phyloP scores from a whole-genome alignment of 2,888 invertebrate genomes.

The Apamea crenata region DNA sequence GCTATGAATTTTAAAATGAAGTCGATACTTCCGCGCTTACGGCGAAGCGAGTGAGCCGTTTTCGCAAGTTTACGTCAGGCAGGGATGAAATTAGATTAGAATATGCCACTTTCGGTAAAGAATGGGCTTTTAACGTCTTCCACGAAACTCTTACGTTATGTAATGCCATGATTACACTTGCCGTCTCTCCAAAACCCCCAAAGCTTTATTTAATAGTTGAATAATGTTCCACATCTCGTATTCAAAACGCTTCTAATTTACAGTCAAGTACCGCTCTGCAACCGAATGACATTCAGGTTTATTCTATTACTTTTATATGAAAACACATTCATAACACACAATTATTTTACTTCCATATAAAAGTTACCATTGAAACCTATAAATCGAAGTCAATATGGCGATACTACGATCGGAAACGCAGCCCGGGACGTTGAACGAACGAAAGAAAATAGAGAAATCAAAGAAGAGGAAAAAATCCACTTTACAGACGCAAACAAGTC shows the following conservation, averaged over 20 bases:
- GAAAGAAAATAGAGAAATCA: conserved; percentile 84
- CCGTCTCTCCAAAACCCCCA: conserved; percentile 23
- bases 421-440: conserved; percentile 71
- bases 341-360: conserved; percentile 38
- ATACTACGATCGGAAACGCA: conserved; percentile 67
- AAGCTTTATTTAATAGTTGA: conserved; percentile 53
- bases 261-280: neutral
- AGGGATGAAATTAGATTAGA: conserved; percentile 89
- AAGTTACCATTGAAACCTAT: conserved; percentile 42
- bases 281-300: conserved; percentile 3
- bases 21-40: conserved; percentile 88
- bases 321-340: conserved; percentile 22
- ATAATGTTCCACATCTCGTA: conserved; percentile 28
- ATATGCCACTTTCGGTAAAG: conserved; percentile 83
- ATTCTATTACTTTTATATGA: conserved; percentile 40
- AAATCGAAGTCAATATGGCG: conserved; percentile 65
- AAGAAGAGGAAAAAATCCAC: conserved; percentile 88
- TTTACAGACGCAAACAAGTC: conserved; percentile 90
- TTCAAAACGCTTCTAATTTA: conserved; percentile 17
- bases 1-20: conserved; percentile 91
- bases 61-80: conserved; percentile 82
- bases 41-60: conserved; percentile 80
- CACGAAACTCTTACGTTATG: conserved; percentile 48
- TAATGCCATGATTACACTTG: conserved; percentile 57
- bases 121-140: conserved; percentile 82